Evolutionary conservation across 2,888 invertebrate genomes (phyloP).

Genomic region (Lasioglossum zephyrum): DNA sequence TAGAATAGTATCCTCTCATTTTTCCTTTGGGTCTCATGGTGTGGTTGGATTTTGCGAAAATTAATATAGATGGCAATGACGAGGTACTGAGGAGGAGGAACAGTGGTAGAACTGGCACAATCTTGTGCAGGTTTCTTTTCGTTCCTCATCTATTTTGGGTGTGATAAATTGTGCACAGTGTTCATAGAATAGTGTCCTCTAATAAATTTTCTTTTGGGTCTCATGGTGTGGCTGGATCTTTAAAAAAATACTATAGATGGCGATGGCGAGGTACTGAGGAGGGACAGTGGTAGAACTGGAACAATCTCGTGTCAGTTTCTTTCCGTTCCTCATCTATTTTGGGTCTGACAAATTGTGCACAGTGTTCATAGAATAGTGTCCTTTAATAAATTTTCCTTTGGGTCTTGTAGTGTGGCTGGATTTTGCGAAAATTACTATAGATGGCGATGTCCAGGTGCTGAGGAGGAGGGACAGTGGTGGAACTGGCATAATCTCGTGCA

Average conservation of each 20-base stretch:
- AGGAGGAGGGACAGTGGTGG: neutral
- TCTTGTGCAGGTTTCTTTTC: constrained; percentile 17
- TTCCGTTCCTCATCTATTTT: neutral
- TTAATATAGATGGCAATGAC: neutral
- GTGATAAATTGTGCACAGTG: too few species aligned
- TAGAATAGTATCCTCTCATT: too few species aligned
- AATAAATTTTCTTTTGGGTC: neutral
- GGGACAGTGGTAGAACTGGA: neutral
- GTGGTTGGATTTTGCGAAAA: neutral
- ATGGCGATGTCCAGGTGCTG: neutral
- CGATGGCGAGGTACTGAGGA: neutral
- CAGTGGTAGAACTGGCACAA: neutral
- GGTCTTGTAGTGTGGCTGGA: neutral
- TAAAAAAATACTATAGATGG: neutral
- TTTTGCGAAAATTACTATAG: neutral
- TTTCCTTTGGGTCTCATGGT: too few species aligned
- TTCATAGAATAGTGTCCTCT: too few species aligned
- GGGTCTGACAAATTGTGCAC: too few species aligned
- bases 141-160: neutral
- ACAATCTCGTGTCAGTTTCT: neutral
- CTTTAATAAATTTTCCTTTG: neutral
- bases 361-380: too few species aligned
- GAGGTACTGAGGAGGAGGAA: neutral
- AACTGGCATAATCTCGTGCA: neutral
- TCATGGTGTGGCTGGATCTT: neutral